Evolutionary conservation across 1,140 invertebrate genomes (phyloP).

Genomic region (Drosophila arizonae): DNA sequence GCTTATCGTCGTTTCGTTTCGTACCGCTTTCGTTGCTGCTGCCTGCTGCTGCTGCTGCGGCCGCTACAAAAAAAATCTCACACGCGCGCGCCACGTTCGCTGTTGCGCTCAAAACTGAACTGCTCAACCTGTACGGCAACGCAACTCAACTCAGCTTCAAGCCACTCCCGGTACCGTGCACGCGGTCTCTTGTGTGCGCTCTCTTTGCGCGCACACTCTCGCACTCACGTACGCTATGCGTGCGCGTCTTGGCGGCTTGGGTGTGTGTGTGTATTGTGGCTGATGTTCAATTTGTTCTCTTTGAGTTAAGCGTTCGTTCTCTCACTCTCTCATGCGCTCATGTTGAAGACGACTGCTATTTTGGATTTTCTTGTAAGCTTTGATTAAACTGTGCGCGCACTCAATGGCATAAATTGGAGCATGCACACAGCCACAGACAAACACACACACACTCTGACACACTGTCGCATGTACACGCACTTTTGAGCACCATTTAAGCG

Average conservation of each 20-base stretch:
- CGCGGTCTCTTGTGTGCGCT: constrained; percentile 9
- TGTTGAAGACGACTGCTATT: neutral
- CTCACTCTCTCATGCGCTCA: neutral
- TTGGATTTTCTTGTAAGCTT: constrained; percentile 50
- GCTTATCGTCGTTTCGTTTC: constrained; percentile 60
- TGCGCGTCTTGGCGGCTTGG: constrained; percentile 12
- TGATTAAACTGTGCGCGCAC: constrained; percentile 58
- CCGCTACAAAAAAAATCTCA: constrained; percentile 5
- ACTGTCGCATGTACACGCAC: neutral
- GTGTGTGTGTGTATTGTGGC: constrained; percentile 2
- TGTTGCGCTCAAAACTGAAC: constrained; percentile 36
- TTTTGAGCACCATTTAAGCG: neutral
- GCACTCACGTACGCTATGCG: constrained; percentile 4
- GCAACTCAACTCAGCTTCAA: constrained; percentile 33
- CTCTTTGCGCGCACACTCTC: neutral
- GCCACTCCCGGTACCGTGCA: constrained; percentile 5
- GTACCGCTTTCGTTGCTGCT: constrained; percentile 29
- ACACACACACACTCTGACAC: constrained; percentile 32
- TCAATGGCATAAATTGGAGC: constrained; percentile 63
- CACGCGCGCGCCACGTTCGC: constrained; percentile 19
- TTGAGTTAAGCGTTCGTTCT: constrained; percentile 19
- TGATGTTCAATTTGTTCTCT: constrained; percentile 10
- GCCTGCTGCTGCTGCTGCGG: neutral
- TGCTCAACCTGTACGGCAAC: constrained; percentile 10
- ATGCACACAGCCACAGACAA: constrained; percentile 31